Evolutionary conservation across 2,888 invertebrate species (phyloP).

Genomic region (Drosophila trichaetosa): DNA sequence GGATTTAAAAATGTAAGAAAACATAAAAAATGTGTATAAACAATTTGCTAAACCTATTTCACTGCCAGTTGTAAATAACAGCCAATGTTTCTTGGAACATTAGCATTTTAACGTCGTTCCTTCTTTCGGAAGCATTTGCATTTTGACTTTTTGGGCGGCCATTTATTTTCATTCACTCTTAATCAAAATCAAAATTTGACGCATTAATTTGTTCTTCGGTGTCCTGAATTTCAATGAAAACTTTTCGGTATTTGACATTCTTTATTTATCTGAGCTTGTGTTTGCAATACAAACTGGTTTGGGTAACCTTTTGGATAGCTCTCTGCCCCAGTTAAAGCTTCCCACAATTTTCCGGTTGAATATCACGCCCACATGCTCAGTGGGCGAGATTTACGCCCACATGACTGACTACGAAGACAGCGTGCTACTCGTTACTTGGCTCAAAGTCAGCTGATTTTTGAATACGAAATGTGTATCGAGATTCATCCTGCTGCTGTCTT

Average conservation of each 20-base stretch:
- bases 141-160: slow-evolving; percentile 18
- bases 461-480: slow-evolving; percentile 57
- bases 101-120: slow-evolving; percentile 39
- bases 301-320: slow-evolving; percentile 26
- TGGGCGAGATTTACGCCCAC: slow-evolving; percentile 33
- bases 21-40: slow-evolving; percentile 1
- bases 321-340: slow-evolving; percentile 11
- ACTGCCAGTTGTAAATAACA: slow-evolving; percentile 8
- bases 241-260: slow-evolving; percentile 30
- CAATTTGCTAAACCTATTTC: slow-evolving; percentile 5
- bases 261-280: slow-evolving; percentile 23
- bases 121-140: slow-evolving; percentile 19
- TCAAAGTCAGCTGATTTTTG: slow-evolving; percentile 47
- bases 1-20: not conserved
- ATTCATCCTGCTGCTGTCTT: slow-evolving; percentile 21
- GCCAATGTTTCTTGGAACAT: slow-evolving; percentile 18
- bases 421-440: slow-evolving; percentile 19
- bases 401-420: slow-evolving; percentile 24
- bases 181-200: slow-evolving; percentile 60
- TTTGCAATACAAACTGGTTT: slow-evolving; percentile 19
- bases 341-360: slow-evolving; percentile 38
- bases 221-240: slow-evolving; percentile 52
- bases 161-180: slow-evolving; percentile 58
- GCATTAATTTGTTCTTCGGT: slow-evolving; percentile 54
- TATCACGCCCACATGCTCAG: slow-evolving; percentile 49